These are phyloP conservation scores for Bombylius major DNA, from an alignment of 2,888 invertebrate species.

Conservation along the genomic window DNA sequence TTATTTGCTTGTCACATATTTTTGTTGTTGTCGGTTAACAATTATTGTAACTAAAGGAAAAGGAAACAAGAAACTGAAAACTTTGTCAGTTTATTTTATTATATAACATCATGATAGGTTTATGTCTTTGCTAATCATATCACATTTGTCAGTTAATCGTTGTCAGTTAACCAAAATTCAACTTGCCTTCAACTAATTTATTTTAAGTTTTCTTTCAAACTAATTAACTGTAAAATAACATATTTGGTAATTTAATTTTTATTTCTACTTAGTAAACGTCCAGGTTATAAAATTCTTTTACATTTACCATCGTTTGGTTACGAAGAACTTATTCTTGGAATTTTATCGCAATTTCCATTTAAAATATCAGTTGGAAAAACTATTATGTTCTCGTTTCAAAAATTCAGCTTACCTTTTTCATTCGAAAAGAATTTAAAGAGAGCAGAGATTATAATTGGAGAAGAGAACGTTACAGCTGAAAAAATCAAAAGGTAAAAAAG, in stretches of 20 bases:
- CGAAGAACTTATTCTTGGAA: background rate
- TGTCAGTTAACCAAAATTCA: too few species aligned
- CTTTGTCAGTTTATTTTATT: too few species aligned
- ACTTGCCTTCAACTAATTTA: too few species aligned
- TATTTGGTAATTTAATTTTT: background rate
- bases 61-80: too few species aligned
- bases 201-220: background rate
- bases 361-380: background rate
- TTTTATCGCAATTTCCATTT: background rate
- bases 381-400: background rate
- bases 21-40: too few species aligned
- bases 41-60: too few species aligned
- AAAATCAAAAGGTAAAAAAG: background rate
- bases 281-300: background rate
- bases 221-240: background rate
- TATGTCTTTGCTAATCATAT: too few species aligned
- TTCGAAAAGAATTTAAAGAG: background rate
- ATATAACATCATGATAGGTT: too few species aligned
- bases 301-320: slow-evolving; percentile 1
- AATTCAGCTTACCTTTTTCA: background rate
- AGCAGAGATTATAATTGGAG: background rate
- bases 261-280: background rate
- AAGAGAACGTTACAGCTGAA: background rate
- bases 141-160: too few species aligned
- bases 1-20: too few species aligned